Percentiles rank a stretch among this genome's conserved stretches.
phyloP scores from a whole-genome alignment of 2,797 vertebrate genomes.

The Urosaurus nigricauda region DNA sequence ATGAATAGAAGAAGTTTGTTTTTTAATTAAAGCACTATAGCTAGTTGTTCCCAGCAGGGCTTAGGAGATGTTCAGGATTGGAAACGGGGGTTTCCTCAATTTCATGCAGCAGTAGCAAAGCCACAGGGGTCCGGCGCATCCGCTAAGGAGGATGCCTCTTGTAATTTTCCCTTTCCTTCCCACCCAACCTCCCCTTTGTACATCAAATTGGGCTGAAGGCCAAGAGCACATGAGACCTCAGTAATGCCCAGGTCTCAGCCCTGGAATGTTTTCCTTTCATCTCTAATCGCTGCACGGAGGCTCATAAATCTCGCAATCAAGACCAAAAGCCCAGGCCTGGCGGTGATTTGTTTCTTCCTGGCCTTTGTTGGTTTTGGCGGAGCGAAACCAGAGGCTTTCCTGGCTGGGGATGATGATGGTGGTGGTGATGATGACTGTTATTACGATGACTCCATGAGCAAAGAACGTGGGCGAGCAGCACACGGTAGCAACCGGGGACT shows the following conservation, averaged over 20 bases:
- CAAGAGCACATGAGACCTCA: slow-evolving; percentile 22
- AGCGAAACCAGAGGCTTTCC: slow-evolving; percentile 67
- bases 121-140: neutral
- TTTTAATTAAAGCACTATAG: too few species aligned
- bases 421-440: too few species aligned
- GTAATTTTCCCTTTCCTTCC: neutral
- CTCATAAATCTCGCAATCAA: slow-evolving; percentile 69
- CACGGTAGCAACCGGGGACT: neutral
- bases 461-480: slow-evolving; percentile 18
- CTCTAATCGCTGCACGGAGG: slow-evolving; percentile 73
- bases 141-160: neutral
- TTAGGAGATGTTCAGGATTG: neutral
- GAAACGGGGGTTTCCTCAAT: neutral
- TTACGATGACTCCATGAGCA: slow-evolving; percentile 51
- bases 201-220: slow-evolving; percentile 4
- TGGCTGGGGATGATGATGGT: slow-evolving; percentile 46
- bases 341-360: slow-evolving; percentile 77
- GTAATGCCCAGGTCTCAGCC: slow-evolving; percentile 64
- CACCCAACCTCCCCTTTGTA: neutral
- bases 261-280: slow-evolving; percentile 78
- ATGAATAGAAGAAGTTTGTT: too few species aligned
- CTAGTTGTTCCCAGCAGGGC: neutral
- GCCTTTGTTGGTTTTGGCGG: slow-evolving; percentile 72
- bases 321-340: slow-evolving; percentile 68
- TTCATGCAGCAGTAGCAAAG: neutral